phyloP scores from a whole-genome alignment of 2,113 vertebrate genomes.

The Lagopus muta region DNA sequence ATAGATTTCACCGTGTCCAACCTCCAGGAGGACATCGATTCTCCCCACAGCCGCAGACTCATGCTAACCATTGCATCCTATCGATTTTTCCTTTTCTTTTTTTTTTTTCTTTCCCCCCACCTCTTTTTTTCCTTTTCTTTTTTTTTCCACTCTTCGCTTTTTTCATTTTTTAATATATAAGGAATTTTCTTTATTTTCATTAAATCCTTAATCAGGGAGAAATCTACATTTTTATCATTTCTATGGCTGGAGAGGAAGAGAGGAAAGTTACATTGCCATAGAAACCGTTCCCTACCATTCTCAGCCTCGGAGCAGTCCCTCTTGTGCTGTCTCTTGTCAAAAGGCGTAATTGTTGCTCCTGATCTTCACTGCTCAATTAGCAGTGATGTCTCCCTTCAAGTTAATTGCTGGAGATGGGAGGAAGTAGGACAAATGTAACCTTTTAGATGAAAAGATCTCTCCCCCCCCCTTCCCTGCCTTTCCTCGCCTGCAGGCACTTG shows the following conservation, averaged over 20 bases:
- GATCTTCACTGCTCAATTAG: conserved; percentile 81
- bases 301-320: conserved; percentile 76
- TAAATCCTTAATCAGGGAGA: conserved; percentile 74
- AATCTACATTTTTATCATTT: conserved; percentile 73
- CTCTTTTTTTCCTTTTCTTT: no score
- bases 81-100: conserved; percentile 17
- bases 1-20: conserved; percentile 62
- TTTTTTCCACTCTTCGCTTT: accelerated
- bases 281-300: conserved; percentile 76
- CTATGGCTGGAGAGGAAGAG: conserved; percentile 71
- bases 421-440: conserved; percentile 80
- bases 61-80: conserved; percentile 49
- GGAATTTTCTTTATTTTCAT: conserved; percentile 71
- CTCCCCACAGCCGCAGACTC: conserved; percentile 38
- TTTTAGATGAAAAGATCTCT: conserved; percentile 80
- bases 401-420: conserved; percentile 80
- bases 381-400: conserved; percentile 80
- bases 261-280: conserved; percentile 78
- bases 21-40: conserved; percentile 72
- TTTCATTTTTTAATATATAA: neutral
- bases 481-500: neutral
- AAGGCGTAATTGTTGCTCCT: conserved; percentile 81
- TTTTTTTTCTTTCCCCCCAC: no score
- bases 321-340: conserved; percentile 78
- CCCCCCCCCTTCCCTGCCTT: conserved; percentile 24